Evolutionary conservation across 2,797 vertebrate species (phyloP), one percentile per base, ranked within the genome.

Genomic region (Cygnus olor): DNA sequence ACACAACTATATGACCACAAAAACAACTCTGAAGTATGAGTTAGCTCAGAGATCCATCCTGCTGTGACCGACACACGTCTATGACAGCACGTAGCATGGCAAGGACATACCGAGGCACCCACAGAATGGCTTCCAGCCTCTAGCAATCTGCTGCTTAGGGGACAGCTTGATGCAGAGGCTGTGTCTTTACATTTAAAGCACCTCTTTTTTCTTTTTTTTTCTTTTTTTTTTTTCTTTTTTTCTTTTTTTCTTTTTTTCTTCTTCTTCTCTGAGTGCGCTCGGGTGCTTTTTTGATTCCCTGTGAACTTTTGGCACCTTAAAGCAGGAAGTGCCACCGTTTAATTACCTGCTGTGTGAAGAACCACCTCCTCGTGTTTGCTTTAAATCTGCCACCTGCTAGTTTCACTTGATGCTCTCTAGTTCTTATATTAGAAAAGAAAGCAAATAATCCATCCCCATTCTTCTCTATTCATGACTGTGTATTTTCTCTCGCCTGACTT

Each of bases 401-500:
- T 91, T 94, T 94, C 58, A 57, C 54, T 92, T 10, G 1, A 72
- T 72, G 77, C n/a, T 93, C 63, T 91, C 88, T 78, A 91, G 82
- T 68, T 82, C 76, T 88, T 74, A 34, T 17, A 71, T 71, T 49
- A 80, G 65, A 89, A 92, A 88, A 89, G 24, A 66, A 71, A 66
- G 47, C 4, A 66, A 80, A 74, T 38, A 88, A 57, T 64, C 8
- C 32, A 34, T 4, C 9, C 25, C 36, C 60, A 17, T n/a, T 66
- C 38, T 51, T 83, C 73, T 69, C 24, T 60, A 8, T 11, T 51
- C 36, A 6, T 34, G 38, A 30, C 0, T n/a, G 21, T 19, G 16
- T 68, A n/a, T 77, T 58, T 12, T 82, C 24, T 86, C 65, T 36
- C 3, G 0, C 69, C 34, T 78, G 74, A 27, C 9, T 1, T 0